These are phyloP conservation scores for Oncorhynchus masou DNA, from an alignment of 2,113 vertebrate species.

Conservation along the genomic window DNA sequence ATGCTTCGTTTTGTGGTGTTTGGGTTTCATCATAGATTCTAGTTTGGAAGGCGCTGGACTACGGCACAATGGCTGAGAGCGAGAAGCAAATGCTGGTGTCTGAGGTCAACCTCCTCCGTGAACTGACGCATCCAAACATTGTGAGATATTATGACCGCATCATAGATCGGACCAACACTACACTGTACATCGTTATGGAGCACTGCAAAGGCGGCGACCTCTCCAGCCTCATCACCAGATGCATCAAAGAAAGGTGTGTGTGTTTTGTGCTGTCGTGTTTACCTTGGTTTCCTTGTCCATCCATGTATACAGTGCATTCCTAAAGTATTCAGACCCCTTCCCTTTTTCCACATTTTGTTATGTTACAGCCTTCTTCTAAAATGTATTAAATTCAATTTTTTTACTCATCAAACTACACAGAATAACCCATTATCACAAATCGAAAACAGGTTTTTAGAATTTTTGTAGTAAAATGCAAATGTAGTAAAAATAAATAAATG, in stretches of 20 bases:
- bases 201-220: constrained; percentile 93
- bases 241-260: constrained; percentile 84
- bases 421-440: no score
- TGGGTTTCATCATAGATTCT: constrained; percentile 72
- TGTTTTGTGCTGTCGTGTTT: neutral
- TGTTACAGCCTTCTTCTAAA: no score
- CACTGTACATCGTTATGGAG: constrained; percentile 95
- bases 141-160: constrained; percentile 93
- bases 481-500: no score
- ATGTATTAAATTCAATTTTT: no score
- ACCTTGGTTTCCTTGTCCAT: neutral
- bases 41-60: constrained; percentile 97
- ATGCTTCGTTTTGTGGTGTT: neutral
- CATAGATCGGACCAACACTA: constrained; percentile 87
- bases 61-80: constrained; percentile 87
- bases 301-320: neutral
- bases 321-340: no score
- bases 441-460: no score
- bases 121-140: constrained; percentile 92
- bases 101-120: constrained; percentile 92
- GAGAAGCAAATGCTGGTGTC: constrained; percentile 98
- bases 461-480: no score
- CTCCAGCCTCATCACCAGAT: constrained; percentile 81
- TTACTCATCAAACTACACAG: no score
- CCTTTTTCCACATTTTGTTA: no score